phyloP scores from a whole-genome alignment of 2,797 vertebrate species.

The Gila robusta region DNA sequence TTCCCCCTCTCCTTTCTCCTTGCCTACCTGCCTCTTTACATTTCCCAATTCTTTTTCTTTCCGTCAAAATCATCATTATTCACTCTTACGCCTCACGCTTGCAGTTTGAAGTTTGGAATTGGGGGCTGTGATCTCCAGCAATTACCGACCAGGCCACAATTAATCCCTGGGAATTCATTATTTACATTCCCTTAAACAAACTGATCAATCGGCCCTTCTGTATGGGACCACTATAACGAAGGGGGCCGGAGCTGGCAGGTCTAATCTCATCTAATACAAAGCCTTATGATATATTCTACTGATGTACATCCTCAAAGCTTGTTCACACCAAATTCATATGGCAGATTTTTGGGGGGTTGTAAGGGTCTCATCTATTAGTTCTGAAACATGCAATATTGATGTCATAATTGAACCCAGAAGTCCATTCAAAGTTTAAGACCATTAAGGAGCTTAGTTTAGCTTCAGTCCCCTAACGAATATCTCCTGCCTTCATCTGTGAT shows the following conservation, averaged over 20 bases:
- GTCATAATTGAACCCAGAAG: constrained; percentile 78
- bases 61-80: constrained; percentile 80
- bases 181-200: constrained; percentile 88
- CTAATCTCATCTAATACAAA: constrained; percentile 84
- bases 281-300: constrained; percentile 70
- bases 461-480: constrained; percentile 56
- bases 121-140: constrained; percentile 83
- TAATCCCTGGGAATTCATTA: constrained; percentile 88
- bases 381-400: constrained; percentile 84
- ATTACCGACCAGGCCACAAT: constrained; percentile 83
- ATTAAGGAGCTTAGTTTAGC: constrained; percentile 75
- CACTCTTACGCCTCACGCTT: constrained; percentile 74
- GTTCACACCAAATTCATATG: constrained; percentile 77
- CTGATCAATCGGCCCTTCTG: constrained; percentile 78
- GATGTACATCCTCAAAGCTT: constrained; percentile 79
- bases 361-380: constrained; percentile 75
- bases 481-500: constrained; percentile 51
- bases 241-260: constrained; percentile 66
- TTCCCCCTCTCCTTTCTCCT: constrained; percentile 34
- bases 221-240: constrained; percentile 74
- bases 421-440: constrained; percentile 81
- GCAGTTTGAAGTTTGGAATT: constrained; percentile 83
- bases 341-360: constrained; percentile 51
- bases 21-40: constrained; percentile 59
- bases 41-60: constrained; percentile 73